Conservation (phyloP, 1,140 invertebrate genomes). For the Ephestia elutella region DNA sequence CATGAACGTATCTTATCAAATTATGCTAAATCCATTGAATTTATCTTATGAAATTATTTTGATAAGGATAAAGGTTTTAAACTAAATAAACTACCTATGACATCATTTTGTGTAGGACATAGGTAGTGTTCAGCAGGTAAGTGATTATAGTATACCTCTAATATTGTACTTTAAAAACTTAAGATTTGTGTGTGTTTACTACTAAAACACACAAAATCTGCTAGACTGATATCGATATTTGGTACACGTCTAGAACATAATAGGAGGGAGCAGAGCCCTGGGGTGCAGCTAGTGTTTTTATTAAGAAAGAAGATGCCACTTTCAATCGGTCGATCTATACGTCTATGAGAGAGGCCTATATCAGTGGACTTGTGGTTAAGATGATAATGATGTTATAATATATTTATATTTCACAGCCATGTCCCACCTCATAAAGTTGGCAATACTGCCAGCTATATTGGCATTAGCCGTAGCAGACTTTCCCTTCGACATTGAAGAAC, state of each 20-base stretch:
- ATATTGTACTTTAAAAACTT: background rate
- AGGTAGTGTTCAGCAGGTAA: background rate
- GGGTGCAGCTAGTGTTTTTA: too few species aligned
- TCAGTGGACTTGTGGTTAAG: too few species aligned
- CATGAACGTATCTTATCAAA: background rate
- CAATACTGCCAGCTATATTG: conserved; percentile 32
- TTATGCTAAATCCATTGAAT: background rate
- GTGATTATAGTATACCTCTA: background rate
- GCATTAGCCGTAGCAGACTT: conserved; percentile 34
- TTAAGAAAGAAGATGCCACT: too few species aligned
- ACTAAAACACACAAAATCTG: background rate
- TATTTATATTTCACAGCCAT: conserved; percentile 45
- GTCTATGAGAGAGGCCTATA: too few species aligned
- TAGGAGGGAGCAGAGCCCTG: too few species aligned
- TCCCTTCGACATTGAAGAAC: conserved; percentile 38
- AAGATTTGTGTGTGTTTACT: background rate
- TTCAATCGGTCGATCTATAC: too few species aligned
- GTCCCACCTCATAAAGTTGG: conserved; percentile 25
- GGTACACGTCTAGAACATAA: too few species aligned
- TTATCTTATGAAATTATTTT: background rate
- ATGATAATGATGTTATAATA: too few species aligned
- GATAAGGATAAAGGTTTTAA: background rate
- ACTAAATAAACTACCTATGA: background rate
- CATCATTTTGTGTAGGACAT: background rate
- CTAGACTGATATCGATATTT: too few species aligned